Base-by-base conservation (phyloP, 1,140 invertebrate genomes). In the Lordiphosa stackelbergi region DNA sequence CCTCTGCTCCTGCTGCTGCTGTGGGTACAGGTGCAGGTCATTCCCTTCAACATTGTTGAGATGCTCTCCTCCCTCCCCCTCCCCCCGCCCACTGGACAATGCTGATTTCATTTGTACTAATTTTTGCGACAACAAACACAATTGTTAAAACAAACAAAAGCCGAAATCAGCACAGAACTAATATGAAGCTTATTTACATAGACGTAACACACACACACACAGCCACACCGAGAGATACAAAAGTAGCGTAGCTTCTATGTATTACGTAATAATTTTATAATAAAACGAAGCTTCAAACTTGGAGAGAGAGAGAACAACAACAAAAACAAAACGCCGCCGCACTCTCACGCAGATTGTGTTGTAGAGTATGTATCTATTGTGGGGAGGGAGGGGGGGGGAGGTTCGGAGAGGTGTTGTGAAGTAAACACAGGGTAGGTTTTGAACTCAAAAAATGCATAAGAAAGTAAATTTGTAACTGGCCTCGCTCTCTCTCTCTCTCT, bases 231-330 rank as follows among this genome's bases (percentile, higher is more conserved):
- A 59, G 19, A 59, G 38, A 37, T 40, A 42, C 56, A 40, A 42
- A 61, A 31, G 38, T 43, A 55, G 35, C 47, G 66, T 57, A 60
- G 65, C 58, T 81, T 62, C 57, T 83, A 77, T 62, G 69, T 81
- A 81, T 81, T 81, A 81, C 77, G 77, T 81, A 81, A 81, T 81
- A 77, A 83, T 83, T 83, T 31, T 31, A 31, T 71, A 73, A 56
- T 75, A 84, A 81, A 83, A 77, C 73, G 77, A 77, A 81, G 77
- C 77, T 81, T 83, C 59, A 81, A 69, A 72, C 72, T 74, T 57
- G 59, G 53, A 28, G 48, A 55, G 51, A 55, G 51, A 46, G 70
- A 19, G 45, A 37, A 41, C 61, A 66, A 64, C 22, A 72, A 69
- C 71, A 66, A 68, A 31, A 69, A 65, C 66, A 55, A 55, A 53